Conservation (phyloP, 2,888 invertebrate species). For the Pollenia griseotomentosa region DNA sequence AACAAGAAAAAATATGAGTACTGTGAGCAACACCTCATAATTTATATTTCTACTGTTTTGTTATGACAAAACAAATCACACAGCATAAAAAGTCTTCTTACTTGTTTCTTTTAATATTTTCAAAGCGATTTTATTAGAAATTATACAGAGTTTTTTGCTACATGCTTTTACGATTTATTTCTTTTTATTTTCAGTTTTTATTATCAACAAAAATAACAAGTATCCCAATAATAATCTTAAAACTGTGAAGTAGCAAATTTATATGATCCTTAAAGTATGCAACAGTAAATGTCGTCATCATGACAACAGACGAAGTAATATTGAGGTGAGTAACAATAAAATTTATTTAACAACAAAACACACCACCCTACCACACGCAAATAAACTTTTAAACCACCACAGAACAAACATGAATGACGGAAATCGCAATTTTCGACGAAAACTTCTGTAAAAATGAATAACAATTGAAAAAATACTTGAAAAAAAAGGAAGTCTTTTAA, state of each 20-base stretch:
- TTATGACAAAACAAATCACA: too few relatives aligned
- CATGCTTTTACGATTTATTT: background rate
- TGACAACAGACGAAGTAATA: constrained; percentile 76
- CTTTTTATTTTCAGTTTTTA: constrained; percentile 51
- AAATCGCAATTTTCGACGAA: constrained; percentile 9
- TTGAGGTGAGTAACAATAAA: constrained; percentile 74
- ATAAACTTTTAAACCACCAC: background rate
- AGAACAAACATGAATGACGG: background rate
- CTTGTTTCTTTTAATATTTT: too few relatives aligned
- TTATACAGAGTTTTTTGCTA: background rate
- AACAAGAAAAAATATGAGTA: too few relatives aligned
- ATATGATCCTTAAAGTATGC: constrained; percentile 73
- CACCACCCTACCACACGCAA: background rate
- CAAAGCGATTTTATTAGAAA: too few relatives aligned
- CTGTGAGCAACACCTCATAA: too few relatives aligned
- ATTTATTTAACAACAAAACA: background rate
- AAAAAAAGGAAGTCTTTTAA: background rate
- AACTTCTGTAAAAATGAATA: constrained; percentile 24
- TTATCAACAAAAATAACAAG: background rate
- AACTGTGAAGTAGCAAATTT: constrained; percentile 56
- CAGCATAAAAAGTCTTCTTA: too few relatives aligned
- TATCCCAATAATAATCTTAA: constrained; percentile 37
- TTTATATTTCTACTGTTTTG: too few relatives aligned
- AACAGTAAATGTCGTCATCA: constrained; percentile 69
- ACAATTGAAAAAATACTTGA: constrained; percentile 30